phyloP scores from a whole-genome alignment of 1,140 invertebrate genomes.

The Drosophila azteca region DNA sequence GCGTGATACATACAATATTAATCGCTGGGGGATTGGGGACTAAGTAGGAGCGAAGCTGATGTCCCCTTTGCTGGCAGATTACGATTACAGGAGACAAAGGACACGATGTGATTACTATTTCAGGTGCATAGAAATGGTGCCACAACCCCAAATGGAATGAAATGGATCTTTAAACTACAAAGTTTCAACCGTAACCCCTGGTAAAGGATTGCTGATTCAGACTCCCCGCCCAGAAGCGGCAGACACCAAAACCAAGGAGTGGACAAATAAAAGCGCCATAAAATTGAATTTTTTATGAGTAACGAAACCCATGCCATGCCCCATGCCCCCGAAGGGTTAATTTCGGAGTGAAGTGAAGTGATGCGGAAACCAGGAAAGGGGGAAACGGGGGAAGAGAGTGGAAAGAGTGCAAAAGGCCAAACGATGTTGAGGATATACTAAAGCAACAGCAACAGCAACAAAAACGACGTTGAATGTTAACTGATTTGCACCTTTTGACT shows the following conservation, averaged over 20 bases:
- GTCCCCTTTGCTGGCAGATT: too few relatives aligned
- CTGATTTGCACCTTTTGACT: slow-evolving; percentile 78
- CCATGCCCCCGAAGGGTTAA: slow-evolving; percentile 65
- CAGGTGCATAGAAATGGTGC: slow-evolving; percentile 11
- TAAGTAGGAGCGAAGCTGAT: too few relatives aligned
- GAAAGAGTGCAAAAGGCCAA: slow-evolving; percentile 56
- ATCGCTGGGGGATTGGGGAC: slow-evolving; percentile 39
- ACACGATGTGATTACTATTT: slow-evolving; percentile 15
- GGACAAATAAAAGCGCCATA: slow-evolving; percentile 78
- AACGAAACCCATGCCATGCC: slow-evolving; percentile 46
- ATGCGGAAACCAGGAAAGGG: slow-evolving; percentile 42
- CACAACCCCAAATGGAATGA: background rate
- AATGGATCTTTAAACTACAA: too few relatives aligned
- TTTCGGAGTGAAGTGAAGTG: slow-evolving; percentile 59
- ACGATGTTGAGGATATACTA: slow-evolving; percentile 41
- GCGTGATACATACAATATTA: slow-evolving; percentile 58
- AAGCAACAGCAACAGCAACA: background rate
- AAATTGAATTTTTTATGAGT: slow-evolving; percentile 82
- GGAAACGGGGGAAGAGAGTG: background rate
- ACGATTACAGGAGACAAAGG: slow-evolving; percentile 33
- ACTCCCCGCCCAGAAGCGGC: slow-evolving; percentile 9
- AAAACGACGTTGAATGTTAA: slow-evolving; percentile 45
- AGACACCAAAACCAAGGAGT: slow-evolving; percentile 46
- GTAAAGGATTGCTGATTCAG: too few relatives aligned
- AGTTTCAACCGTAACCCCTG: too few relatives aligned